Evolutionary conservation across 2,113 vertebrate genomes (phyloP).

Genomic region (Riparia riparia): DNA sequence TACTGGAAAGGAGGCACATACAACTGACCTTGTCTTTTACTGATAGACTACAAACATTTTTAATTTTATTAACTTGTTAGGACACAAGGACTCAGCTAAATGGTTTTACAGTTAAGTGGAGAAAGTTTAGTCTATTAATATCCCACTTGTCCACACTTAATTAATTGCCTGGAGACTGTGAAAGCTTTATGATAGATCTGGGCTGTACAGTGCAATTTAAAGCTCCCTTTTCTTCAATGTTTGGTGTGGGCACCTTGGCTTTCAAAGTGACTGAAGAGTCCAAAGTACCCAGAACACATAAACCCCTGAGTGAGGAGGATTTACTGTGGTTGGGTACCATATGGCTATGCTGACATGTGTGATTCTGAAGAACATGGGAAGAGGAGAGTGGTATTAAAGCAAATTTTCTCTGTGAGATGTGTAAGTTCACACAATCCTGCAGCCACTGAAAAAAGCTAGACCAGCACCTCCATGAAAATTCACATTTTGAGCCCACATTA

Average conservation of each 20-base stretch:
- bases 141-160: not conserved
- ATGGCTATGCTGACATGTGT: not conserved
- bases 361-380: not conserved
- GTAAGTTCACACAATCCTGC: not conserved
- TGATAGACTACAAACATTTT: not conserved
- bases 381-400: not conserved
- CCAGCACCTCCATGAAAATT: not conserved
- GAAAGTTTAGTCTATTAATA: constrained; percentile 27
- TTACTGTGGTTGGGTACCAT: constrained; percentile 1
- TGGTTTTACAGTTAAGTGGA: constrained; percentile 19
- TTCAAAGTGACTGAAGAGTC: not conserved
- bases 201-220: not conserved
- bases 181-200: constrained; percentile 15
- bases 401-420: not conserved
- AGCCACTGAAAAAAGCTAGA: not conserved
- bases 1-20: not conserved
- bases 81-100: not conserved
- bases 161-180: constrained; percentile 1
- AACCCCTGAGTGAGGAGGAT: not conserved
- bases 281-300: not conserved
- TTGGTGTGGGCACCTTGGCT: not conserved
- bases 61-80: constrained; percentile 50
- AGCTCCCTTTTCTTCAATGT: not conserved
- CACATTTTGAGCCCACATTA: not conserved
- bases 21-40: constrained; percentile 14